phyloP scores from a whole-genome alignment of 2,797 vertebrate genomes.

The Taeniopygia guttata region DNA sequence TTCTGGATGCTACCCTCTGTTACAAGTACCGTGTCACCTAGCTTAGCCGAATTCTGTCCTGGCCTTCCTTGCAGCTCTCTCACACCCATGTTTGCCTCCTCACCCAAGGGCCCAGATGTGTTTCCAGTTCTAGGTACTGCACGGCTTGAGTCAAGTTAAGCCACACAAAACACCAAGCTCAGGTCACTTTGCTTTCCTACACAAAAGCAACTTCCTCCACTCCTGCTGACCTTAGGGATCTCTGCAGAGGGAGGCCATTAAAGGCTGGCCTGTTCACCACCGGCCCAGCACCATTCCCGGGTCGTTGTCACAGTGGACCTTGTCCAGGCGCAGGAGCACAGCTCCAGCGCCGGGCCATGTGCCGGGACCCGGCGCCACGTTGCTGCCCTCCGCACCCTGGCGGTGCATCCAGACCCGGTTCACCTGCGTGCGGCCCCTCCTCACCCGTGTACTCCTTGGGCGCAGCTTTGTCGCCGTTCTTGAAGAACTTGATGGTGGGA shows the following conservation, averaged over 20 bases:
- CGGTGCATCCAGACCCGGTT: neutral
- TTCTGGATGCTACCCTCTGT: neutral
- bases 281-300: neutral
- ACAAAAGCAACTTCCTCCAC: fast-evolving
- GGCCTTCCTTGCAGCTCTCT: neutral
- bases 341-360: fast-evolving
- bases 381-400: neutral
- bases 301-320: neutral
- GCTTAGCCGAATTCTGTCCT: too few relatives aligned
- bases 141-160: fast-evolving
- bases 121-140: fast-evolving
- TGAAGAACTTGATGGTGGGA: constrained; percentile 98
- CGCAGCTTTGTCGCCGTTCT: constrained; percentile 86
- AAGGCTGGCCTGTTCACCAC: fast-evolving
- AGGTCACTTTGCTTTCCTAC: neutral
- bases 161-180: neutral
- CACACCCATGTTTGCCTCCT: fast-evolving
- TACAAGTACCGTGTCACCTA: fast-evolving
- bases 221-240: fast-evolving
- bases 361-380: neutral
- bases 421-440: neutral
- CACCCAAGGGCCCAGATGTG: fast-evolving
- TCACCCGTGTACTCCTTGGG: constrained; percentile 95
- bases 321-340: neutral
- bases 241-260: too few relatives aligned